Base-by-base conservation (phyloP, 2,113 vertebrate genomes). In the Trochalopteron elliotii region DNA sequence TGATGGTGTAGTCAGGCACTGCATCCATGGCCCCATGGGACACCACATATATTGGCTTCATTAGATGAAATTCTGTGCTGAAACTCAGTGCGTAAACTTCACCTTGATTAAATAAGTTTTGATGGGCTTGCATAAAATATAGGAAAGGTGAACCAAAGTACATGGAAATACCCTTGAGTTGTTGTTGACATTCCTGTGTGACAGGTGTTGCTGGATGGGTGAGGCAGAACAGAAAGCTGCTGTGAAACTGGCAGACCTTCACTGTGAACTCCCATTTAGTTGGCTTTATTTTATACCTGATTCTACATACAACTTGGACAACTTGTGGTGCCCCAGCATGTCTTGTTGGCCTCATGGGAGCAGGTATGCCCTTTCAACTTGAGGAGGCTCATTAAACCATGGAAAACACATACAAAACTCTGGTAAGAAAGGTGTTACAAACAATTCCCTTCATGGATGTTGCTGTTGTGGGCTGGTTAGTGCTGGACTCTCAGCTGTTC, bases 251-350 rank as follows among this genome's bases (percentile, higher is more conserved):
- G 22, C 65, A 27, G 68, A 23, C 37, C 53, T 55, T 82, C 33
- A 14, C 37, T 56, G 18, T 47, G 55, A 50, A 2, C 49, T 83
- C 50, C 47, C 10, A 1, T n/a, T 33, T 35, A 40, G 10, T 47
- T 52, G 17, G 9, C 40, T 57, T 92, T 40, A 72, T 76, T 72
- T 88, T 49, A 10, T 24, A 18, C 45, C 40, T 37, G 11, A 44
- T 42, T 39, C 15, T 45, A 0, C 1, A 0, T 28, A 22, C 0
- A 2, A 1, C 24, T 39, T 23, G n/a, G n/a, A 52, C 57, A 47
- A 5, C 30, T 24, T 40, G 39, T 33, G 25, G 44, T 86, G 83
- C n/a, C 59, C 67, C n/a, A 15, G 60, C 24, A 0, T 5, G 14
- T 59, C 64, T 50, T n/a, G 16, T 27, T 72, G 69, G 72, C 53